Evolutionary conservation across 53 echinoderm and acorn worm species (phyloP), one percentile per base, ranked within the genome.

Genomic region (Astropecten irregularis): DNA sequence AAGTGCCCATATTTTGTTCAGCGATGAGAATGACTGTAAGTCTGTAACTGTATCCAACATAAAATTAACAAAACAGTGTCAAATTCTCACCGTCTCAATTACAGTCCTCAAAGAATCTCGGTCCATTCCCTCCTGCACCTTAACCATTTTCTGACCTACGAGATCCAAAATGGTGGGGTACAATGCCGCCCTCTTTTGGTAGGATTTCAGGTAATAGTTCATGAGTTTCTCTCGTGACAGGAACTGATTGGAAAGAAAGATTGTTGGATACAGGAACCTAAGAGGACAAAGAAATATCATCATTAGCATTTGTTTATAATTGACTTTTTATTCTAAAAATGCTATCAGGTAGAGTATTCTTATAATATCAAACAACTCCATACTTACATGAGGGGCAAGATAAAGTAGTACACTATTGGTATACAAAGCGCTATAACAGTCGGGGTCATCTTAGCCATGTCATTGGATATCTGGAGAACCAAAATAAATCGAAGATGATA

Each of bases 331-430:
- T n/a, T n/a, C n/a, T n/a, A 64, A 64, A 64, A 64, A 21, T 64
- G 21, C 4, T 8, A 21, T 28, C 26, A 64, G 6, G 26, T 64
- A 6, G 4, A 28, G 16, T 54, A 9, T 54, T 8, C 14, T 46
- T 46, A 46, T 46, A 46, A 9, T 46, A 46, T 46, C 14, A 9
- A 46, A 11, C 42, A 11, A 11, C 42, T 30, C 9, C 27, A 10
- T 63, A 95, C 96, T 95, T 68, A 95, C 96, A 95, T 82, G 20
- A 95, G 47, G 16, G 93, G 93, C 11, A 95, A 69, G 11, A 91
- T 82, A 73, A 90, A 91, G 69, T 95, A 95, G 89, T 89, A 95
- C 16, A 90, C 93, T 71, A 95, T 73, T 2, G 96, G 96, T 21
- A 95, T 33, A 38, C 77, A 71, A 11, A 91, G 73, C 3, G 91